These are phyloP conservation scores for Acrossocheilus fasciatus DNA, from an alignment of 2,797 vertebrate species.

Conservation along the genomic window DNA sequence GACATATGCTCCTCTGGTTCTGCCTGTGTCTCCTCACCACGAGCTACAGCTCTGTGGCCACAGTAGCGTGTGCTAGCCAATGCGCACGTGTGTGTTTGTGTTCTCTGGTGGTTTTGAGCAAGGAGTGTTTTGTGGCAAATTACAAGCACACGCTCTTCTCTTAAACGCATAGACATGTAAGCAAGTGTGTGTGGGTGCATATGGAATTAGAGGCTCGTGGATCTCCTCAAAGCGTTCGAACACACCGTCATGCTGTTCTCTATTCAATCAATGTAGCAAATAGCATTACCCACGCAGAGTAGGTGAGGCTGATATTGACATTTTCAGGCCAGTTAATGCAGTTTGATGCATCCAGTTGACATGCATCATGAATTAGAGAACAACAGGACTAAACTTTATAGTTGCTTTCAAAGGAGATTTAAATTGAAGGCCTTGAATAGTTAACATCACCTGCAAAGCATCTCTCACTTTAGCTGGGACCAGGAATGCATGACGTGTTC, in stretches of 20 bases:
- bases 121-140: constrained; percentile 43
- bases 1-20: constrained; percentile 82
- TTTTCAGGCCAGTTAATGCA: constrained; percentile 45
- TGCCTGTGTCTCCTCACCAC: constrained; percentile 64
- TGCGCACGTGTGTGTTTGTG: constrained; percentile 1
- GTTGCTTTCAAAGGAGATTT: not conserved
- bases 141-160: constrained; percentile 25
- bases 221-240: constrained; percentile 41
- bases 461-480: not conserved
- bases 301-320: constrained; percentile 49
- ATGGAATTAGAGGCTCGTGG: constrained; percentile 51
- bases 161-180: constrained; percentile 36
- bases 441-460: not conserved
- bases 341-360: constrained; percentile 71
- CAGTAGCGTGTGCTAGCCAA: constrained; percentile 31
- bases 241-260: constrained; percentile 43
- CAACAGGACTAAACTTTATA: constrained; percentile 14
- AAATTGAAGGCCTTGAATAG: not conserved
- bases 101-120: constrained; percentile 37
- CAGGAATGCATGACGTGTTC: not conserved
- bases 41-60: constrained; percentile 44
- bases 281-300: constrained; percentile 52
- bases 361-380: constrained; percentile 7
- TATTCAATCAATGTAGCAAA: constrained; percentile 45
- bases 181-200: constrained; percentile 54